Percentiles rank a stretch among this genome's conserved stretches.
Conservation (phyloP, 2,797 vertebrate species). For the Antrozous pallidus region DNA sequence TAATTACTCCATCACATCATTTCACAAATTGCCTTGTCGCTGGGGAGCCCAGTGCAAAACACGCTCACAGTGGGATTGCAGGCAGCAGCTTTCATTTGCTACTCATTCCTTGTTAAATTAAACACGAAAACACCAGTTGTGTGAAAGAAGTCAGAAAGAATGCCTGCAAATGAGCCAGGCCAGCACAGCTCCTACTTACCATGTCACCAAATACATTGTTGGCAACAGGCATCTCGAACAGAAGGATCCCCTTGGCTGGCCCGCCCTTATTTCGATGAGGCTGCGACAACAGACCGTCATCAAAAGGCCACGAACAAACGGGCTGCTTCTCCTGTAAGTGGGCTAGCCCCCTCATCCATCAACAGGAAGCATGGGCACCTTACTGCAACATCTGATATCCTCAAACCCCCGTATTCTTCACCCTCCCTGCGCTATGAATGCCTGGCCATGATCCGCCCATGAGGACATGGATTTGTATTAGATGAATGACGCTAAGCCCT, state of each 20-base stretch:
- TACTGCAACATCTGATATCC: background rate
- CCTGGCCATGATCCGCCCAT: background rate
- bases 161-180: constrained; percentile 84
- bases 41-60: constrained; percentile 95
- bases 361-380: background rate
- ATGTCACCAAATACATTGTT: constrained; percentile 73
- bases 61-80: constrained; percentile 93
- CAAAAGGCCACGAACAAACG: background rate
- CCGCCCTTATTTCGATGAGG: constrained; percentile 13
- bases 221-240: constrained; percentile 76
- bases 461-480: background rate
- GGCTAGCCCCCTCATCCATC: background rate
- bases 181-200: constrained; percentile 80
- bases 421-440: background rate
- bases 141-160: constrained; percentile 86
- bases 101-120: constrained; percentile 99
- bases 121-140: constrained; percentile 95
- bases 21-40: constrained; percentile 99
- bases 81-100: constrained; percentile 95
- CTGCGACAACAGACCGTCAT: background rate
- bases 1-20: constrained; percentile 99
- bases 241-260: constrained; percentile 67
- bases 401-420: background rate
- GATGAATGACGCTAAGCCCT: constrained; percentile 12
- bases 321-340: background rate